Base-by-base conservation (phyloP, 35 echinoderm and acorn worm species). In the Patiria miniata region DNA sequence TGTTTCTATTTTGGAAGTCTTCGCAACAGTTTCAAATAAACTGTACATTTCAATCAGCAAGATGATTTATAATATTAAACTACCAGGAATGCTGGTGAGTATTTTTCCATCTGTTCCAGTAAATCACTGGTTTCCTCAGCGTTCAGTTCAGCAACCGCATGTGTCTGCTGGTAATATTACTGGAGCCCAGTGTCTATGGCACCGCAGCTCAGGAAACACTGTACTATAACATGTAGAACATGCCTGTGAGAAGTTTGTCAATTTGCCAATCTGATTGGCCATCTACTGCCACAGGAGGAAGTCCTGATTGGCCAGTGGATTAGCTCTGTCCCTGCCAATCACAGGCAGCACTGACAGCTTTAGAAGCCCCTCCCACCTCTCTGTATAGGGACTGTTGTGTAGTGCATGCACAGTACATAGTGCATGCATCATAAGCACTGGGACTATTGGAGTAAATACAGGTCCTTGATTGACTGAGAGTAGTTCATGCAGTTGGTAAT, bases 221-320 rank as follows among this genome's bases (percentile, higher is more conserved):
- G 14, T n/a, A n/a, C n/a, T n/a, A n/a, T n/a, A n/a, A n/a, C n/a
- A n/a, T n/a, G n/a, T 26, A 73, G 26, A 73, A 73, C 42, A 47
- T 47, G 42, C 42, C 42, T 47, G 42, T 47, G 42, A 47, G 65
- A 73, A 73, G 65, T 73, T 73, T 73, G 8, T 73, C 42, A 47
- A 47, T 47, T 12, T 73, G 29, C 2, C 65, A 34, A 73, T 73
- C 65, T 73, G 65, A 73, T 73, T 73, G 65, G 65, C 65, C 65
- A 0, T 73, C 65, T 73, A 2, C 10, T 73, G 18, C 1, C 29
- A 1, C 26, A 73, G 65, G 65, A 73, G 65, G 21, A 73, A 10
- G 19, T 28, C 65, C 65, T 30, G 65, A 73, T 73, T 73, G 65
- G 65, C 29, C 8, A 73, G 34, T 73, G 34, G 57, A 73, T 73